A percentile compares a stretch with the other conserved stretches of the same genome.
Evolutionary conservation across 2,888 invertebrate genomes (phyloP).

Genomic region (Diarsia mendica): DNA sequence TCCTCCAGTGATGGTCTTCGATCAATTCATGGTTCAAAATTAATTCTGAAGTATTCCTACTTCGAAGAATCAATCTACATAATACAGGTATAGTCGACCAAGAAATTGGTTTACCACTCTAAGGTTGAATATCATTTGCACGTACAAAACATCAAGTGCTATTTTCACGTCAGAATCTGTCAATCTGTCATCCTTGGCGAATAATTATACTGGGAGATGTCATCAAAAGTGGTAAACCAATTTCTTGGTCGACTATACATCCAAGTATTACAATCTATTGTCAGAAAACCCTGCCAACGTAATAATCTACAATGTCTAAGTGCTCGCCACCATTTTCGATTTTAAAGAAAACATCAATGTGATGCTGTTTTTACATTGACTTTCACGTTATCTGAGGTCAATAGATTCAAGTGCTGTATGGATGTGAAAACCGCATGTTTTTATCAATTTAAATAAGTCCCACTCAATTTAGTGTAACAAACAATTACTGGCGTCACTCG

Average conservation of each 20-base stretch:
- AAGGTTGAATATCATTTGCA: too few relatives aligned
- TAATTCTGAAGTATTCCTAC: not conserved
- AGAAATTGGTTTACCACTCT: too few relatives aligned
- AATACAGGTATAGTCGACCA: too few relatives aligned
- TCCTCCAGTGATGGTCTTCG: not conserved
- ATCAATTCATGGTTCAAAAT: not conserved
- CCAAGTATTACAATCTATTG: not conserved
- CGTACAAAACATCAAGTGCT: too few relatives aligned
- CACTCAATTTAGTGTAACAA: slow-evolving; percentile 56
- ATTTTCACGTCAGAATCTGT: too few relatives aligned
- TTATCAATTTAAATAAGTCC: slow-evolving; percentile 43
- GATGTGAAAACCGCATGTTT: slow-evolving; percentile 24
- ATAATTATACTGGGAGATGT: too few relatives aligned
- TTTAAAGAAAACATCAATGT: not conserved
- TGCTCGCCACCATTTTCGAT: not conserved
- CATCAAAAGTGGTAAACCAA: too few relatives aligned
- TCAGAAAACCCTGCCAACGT: not conserved
- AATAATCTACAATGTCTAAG: not conserved
- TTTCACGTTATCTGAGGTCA: slow-evolving; percentile 17
- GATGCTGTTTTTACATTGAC: slow-evolving; percentile 3
- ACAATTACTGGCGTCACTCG: slow-evolving; percentile 55
- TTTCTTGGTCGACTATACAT: too few relatives aligned
- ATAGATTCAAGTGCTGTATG: slow-evolving; percentile 16
- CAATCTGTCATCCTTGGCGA: too few relatives aligned
- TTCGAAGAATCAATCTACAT: not conserved